Evolutionary conservation across 2,113 vertebrate species (phyloP).

Genomic region (Diadophis punctatus): DNA sequence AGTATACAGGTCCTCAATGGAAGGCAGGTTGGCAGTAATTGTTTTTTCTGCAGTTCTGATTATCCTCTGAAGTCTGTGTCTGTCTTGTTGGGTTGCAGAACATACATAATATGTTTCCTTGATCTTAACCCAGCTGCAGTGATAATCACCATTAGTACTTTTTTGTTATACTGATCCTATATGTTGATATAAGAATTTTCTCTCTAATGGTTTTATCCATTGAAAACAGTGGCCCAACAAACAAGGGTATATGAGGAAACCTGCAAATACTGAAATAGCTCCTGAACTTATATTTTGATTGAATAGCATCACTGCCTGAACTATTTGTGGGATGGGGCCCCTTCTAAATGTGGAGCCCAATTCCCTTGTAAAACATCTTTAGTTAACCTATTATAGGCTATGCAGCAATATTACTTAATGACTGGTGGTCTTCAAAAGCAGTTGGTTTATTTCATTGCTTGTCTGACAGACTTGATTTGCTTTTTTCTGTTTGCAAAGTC

Average conservation of each 20-base stretch:
- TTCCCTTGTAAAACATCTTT: neutral
- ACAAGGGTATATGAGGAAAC: neutral
- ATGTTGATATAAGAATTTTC: neutral
- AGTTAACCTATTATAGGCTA: neutral
- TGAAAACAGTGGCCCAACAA: neutral
- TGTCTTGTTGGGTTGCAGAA: no score
- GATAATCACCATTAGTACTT: neutral
- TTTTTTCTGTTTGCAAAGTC: neutral
- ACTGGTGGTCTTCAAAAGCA: neutral
- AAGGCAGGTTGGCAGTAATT: no score
- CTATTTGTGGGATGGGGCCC: neutral
- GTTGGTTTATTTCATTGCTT: neutral
- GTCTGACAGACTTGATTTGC: neutral
- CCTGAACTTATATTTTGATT: neutral
- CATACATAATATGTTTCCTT: no score
- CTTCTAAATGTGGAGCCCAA: neutral
- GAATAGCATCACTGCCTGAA: neutral
- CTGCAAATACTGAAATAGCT: neutral
- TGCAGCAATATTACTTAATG: neutral
- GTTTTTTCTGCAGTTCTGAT: no score
- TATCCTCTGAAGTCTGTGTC: no score
- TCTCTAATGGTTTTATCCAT: neutral
- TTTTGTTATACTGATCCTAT: neutral
- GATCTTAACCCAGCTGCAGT: neutral
- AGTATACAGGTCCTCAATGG: no score